Conservation (phyloP, 2,797 vertebrate genomes). For the Emydoidea blandingii region DNA sequence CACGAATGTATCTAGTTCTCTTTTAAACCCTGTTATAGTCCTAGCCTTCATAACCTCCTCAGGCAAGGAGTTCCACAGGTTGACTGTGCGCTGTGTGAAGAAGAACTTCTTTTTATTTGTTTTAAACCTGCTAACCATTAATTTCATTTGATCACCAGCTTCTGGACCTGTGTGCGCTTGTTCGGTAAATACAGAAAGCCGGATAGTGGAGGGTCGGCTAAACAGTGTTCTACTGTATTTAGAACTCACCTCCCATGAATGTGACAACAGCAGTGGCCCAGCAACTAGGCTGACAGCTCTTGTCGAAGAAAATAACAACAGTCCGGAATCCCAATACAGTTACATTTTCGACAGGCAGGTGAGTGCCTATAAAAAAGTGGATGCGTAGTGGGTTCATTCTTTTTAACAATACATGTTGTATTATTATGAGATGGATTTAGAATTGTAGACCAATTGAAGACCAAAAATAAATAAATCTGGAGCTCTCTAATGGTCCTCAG, state of each 20-base stretch:
- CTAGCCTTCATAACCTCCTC: too few species aligned
- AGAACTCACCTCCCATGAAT: not conserved
- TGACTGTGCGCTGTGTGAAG: too few species aligned
- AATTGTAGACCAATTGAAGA: not conserved
- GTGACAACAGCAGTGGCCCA: not conserved
- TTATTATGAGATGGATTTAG: slow-evolving; percentile 20
- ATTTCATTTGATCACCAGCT: not conserved
- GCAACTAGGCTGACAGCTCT: slow-evolving; percentile 10
- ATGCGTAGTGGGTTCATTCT: slow-evolving; percentile 36
- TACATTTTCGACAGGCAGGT: slow-evolving; percentile 56
- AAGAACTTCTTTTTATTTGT: too few species aligned
- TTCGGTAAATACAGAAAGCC: not conserved
- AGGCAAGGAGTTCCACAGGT: too few species aligned
- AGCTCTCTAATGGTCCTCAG: slow-evolving; percentile 18
- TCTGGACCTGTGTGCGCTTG: not conserved
- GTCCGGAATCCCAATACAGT: slow-evolving; percentile 47
- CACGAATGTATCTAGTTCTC: too few species aligned
- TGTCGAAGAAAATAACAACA: slow-evolving; percentile 36
- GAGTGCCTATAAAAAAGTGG: slow-evolving; percentile 17
- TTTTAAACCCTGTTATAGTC: too few species aligned
- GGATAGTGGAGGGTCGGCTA: not conserved
- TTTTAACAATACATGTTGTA: slow-evolving; percentile 12
- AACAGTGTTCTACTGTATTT: not conserved
- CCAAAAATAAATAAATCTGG: not conserved
- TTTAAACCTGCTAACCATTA: too few species aligned